Evolutionary conservation across 2,113 vertebrate species (phyloP), one percentile per base, ranked within the genome.

Genomic region (Varanus salvator): DNA sequence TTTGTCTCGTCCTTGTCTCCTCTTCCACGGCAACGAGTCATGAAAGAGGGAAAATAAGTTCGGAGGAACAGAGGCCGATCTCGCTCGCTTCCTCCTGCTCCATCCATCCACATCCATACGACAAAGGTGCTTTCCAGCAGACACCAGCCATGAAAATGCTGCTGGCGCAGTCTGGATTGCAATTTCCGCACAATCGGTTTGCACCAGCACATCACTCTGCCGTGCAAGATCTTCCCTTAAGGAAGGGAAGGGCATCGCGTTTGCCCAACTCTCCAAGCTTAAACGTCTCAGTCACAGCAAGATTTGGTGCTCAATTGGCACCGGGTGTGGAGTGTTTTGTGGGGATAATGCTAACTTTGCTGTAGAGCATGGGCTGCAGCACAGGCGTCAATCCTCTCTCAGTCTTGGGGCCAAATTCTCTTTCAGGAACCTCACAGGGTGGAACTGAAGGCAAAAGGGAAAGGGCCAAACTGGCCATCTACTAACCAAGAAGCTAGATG

Each of bases 1-100:
- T 97, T 94, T 93, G 52, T 94, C 95, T 93, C 93, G 91, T 91
- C 90, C 82, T 92, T 91, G 92, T 97, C 97, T 97, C 96, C 97
- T 97, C 96, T 96, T 89, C 96, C 92, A 95, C 96, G 96, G 93
- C 68, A 92, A 95, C 95, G 89, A 94, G 93, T 86, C 82, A 88
- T 92, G 90, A 90, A 29, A 81, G 85, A 87, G 77, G n/a, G 75
- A 72, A 88, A 80, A 54, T 87, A 80, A 87, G 80, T 80, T 80
- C 84, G 21, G 75, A 95, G 87, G 94, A 95, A 91, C 52, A 84
- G 92, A 96, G 95, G 95, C 89, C 81, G 87, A 92, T 94, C 91
- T 95, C 86, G 82, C 92, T 95, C 91, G 68, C 83, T 88, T 91
- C 93, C 87, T 91, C 89, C 93, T 91, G 89, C 85, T 93, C 93